Evolutionary conservation across 2,113 vertebrate species (phyloP).

Genomic region (Athene noctua): DNA sequence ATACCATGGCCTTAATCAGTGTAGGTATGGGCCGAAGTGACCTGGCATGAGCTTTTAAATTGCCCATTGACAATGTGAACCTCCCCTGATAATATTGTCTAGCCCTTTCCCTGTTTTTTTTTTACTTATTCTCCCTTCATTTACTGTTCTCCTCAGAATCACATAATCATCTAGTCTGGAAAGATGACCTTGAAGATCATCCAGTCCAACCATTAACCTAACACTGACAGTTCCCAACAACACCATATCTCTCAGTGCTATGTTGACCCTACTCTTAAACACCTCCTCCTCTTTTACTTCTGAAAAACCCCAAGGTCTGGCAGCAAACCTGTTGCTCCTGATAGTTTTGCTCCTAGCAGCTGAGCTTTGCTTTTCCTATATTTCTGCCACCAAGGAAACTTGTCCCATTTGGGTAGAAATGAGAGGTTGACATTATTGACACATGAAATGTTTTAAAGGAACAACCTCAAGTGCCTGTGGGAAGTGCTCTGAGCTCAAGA

Average conservation of each 20-base stretch:
- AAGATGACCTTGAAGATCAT: too few species aligned
- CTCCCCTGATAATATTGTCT: neutral
- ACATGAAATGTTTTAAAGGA: neutral
- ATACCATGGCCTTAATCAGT: neutral
- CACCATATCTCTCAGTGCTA: too few species aligned
- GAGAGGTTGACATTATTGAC: neutral
- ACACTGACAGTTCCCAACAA: too few species aligned
- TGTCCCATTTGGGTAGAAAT: neutral
- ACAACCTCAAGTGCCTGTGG: neutral
- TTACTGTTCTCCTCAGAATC: neutral
- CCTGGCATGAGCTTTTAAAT: neutral
- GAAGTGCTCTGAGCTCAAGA: neutral
- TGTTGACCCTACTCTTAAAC: too few species aligned
- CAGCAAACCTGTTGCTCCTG: neutral
- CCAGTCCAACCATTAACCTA: too few species aligned
- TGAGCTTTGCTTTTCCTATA: neutral
- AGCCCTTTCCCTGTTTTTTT: neutral
- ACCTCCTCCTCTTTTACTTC: neutral
- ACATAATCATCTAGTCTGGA: too few species aligned
- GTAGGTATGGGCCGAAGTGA: neutral
- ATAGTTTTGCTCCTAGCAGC: neutral
- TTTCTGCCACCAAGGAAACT: neutral
- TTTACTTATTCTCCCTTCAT: neutral
- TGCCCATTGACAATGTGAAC: neutral
- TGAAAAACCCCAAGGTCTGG: neutral